phyloP scores from a whole-genome alignment of 2,888 invertebrate genomes.

The Lasius fuliginosus region DNA sequence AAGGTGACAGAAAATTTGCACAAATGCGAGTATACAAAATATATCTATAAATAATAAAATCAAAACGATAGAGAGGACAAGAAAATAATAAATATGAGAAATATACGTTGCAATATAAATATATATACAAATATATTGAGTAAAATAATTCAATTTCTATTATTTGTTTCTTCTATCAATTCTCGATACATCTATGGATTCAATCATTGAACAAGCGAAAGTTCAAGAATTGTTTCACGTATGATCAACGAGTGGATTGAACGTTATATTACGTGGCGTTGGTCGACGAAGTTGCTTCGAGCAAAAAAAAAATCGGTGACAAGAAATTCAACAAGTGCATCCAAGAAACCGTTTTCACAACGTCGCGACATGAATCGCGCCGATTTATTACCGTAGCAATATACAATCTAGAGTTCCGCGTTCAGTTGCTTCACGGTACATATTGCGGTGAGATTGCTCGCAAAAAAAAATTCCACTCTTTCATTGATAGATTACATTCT shows the following conservation, averaged over 20 bases:
- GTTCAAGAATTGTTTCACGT: slow-evolving; percentile 60
- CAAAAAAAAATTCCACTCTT: slow-evolving; percentile 34
- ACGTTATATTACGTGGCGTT: slow-evolving; percentile 25
- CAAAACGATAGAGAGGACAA: background rate
- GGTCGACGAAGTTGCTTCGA: slow-evolving; percentile 18
- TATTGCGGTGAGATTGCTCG: background rate
- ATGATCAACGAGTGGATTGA: slow-evolving; percentile 29
- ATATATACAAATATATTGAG: background rate
- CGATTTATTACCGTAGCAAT: slow-evolving; percentile 28
- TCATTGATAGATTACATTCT: slow-evolving; percentile 33
- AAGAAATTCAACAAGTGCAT: slow-evolving; percentile 44
- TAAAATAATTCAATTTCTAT: background rate
- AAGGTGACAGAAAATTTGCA: background rate
- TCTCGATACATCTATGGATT: slow-evolving; percentile 21
- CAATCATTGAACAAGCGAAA: slow-evolving; percentile 58
- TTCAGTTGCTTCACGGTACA: background rate
- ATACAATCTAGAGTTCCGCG: slow-evolving; percentile 43
- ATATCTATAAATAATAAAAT: slow-evolving; percentile 43
- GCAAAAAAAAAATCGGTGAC: slow-evolving; percentile 17
- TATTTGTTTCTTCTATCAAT: background rate
- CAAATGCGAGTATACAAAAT: background rate
- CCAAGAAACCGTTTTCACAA: slow-evolving; percentile 53
- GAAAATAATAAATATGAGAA: background rate
- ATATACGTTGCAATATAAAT: background rate
- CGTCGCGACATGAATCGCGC: slow-evolving; percentile 27